Conservation (phyloP, 2,797 vertebrate species). For the Sebastes nivosus region DNA sequence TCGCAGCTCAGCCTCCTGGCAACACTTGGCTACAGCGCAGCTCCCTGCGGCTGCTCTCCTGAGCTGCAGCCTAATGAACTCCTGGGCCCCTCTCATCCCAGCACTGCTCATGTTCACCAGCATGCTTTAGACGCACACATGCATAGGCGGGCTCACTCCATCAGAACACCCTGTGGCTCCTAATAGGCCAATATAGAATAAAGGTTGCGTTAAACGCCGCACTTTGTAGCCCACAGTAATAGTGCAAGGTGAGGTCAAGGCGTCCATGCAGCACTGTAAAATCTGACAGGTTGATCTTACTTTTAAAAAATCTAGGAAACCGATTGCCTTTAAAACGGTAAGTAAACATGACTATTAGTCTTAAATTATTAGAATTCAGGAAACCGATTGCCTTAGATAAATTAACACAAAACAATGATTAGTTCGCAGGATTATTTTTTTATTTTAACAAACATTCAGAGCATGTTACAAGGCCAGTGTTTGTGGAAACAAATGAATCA, state of each 20-base stretch:
- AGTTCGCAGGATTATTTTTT: too few relatives aligned
- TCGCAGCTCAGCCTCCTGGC: conserved; percentile 78
- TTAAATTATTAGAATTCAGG: too few relatives aligned
- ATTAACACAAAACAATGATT: too few relatives aligned
- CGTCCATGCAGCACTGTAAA: conserved; percentile 33
- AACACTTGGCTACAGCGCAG: conserved; percentile 71
- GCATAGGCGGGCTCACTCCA: conserved; percentile 51
- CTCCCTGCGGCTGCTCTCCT: conserved; percentile 78
- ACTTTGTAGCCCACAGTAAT: conserved; percentile 63
- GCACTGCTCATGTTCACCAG: conserved; percentile 59
- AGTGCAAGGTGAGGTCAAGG: conserved; percentile 62
- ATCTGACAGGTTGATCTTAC: too few relatives aligned
- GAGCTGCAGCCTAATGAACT: conserved; percentile 82
- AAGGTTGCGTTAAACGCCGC: conserved; percentile 63
- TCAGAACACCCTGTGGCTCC: conserved; percentile 65
- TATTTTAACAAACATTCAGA: too few relatives aligned
- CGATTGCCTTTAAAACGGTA: too few relatives aligned
- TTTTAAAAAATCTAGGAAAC: too few relatives aligned
- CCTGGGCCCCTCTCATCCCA: conserved; percentile 75
- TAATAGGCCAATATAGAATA: conserved; percentile 76
- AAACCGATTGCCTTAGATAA: too few relatives aligned
- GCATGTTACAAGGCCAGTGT: too few relatives aligned
- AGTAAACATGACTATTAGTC: too few relatives aligned
- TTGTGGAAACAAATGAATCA: too few relatives aligned
- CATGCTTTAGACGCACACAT: conserved; percentile 53